Conservation (phyloP, 2,113 vertebrate species). For the Nerophis ophidion region DNA sequence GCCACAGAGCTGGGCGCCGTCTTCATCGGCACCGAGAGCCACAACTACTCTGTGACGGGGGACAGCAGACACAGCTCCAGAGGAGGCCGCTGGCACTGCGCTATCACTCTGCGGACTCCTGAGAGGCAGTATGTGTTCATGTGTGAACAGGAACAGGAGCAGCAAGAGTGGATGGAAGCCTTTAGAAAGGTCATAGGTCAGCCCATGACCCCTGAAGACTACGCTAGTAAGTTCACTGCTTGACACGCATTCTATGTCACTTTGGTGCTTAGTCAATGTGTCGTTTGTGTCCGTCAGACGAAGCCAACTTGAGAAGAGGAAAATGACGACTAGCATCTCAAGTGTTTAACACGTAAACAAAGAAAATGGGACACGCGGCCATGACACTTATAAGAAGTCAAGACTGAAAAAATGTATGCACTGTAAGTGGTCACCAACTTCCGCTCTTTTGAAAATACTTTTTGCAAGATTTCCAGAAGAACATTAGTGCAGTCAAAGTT, state of each 20-base stretch:
- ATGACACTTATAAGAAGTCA: too few species aligned
- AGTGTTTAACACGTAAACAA: background rate
- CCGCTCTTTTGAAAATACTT: too few species aligned
- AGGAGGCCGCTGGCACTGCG: conserved; percentile 75
- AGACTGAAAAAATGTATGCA: too few species aligned
- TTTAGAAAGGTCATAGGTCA: conserved; percentile 74
- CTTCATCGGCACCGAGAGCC: conserved; percentile 77
- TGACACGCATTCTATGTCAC: too few species aligned
- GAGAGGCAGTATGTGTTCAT: conserved; percentile 79
- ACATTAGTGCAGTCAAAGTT: too few species aligned
- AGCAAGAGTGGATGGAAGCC: conserved; percentile 83
- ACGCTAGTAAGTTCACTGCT: conserved; percentile 56
- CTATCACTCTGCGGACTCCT: conserved; percentile 79
- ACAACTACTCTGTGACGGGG: conserved; percentile 77
- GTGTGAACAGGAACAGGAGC: conserved; percentile 82
- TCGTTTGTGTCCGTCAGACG: conserved; percentile 46
- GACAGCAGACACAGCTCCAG: conserved; percentile 61
- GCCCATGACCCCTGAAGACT: conserved; percentile 74
- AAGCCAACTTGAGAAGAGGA: conserved; percentile 62
- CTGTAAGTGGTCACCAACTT: too few species aligned
- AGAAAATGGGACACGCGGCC: background rate
- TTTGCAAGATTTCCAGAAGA: too few species aligned
- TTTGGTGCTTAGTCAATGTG: background rate
- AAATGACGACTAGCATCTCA: conserved; percentile 42
- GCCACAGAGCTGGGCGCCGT: conserved; percentile 82